Conservation (phyloP, 2,113 vertebrate species). For the Stercorarius parasiticus region DNA sequence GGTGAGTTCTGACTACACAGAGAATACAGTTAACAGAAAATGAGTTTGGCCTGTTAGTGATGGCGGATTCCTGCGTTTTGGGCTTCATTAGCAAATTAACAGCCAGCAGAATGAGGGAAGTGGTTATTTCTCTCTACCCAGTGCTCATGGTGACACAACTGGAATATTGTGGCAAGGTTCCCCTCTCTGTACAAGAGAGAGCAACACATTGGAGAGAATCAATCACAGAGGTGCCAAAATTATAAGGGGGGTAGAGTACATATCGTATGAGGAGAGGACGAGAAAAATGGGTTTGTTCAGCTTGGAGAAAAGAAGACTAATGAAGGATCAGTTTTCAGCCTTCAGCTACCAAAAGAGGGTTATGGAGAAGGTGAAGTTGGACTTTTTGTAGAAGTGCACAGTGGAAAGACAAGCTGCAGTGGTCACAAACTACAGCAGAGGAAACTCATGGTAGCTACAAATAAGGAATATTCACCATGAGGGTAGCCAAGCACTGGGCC, state of each 20-base stretch:
- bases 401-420: background rate
- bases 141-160: background rate
- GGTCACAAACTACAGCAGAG: background rate
- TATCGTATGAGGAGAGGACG: background rate
- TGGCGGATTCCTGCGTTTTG: background rate
- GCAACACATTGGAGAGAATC: background rate
- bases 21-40: background rate
- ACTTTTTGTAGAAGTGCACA: background rate
- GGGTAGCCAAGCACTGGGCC: background rate
- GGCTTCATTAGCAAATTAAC: background rate
- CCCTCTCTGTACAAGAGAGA: background rate
- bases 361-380: background rate
- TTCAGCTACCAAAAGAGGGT: background rate
- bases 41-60: background rate
- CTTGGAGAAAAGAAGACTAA: background rate
- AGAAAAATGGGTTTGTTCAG: background rate
- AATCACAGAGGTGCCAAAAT: background rate
- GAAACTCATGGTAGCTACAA: background rate
- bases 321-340: background rate
- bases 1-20: background rate
- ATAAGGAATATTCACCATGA: background rate
- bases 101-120: background rate
- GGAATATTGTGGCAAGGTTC: background rate
- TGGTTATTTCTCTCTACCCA: background rate
- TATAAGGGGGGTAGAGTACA: rapidly evolving